Evolutionary conservation across 2,888 invertebrate species (phyloP), one percentile per base, ranked within the genome.

Genomic region (Athalia circularis): DNA sequence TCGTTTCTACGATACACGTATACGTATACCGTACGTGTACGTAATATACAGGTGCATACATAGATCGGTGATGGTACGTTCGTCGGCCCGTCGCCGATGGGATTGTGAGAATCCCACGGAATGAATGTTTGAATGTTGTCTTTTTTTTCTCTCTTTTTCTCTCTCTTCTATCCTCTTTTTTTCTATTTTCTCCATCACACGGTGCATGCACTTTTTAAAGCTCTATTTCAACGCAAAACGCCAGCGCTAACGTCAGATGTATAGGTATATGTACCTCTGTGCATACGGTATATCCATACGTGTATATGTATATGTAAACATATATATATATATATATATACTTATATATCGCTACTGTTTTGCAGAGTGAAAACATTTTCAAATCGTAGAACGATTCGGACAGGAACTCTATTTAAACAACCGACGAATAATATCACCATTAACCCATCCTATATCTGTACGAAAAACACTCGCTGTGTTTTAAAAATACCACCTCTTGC

Each of bases 301-400:
- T 29, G 29, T 2, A 29, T 2, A 29, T 29, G n/a, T n/a, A n/a
- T n/a, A n/a, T n/a, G n/a, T n/a, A n/a, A n/a, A 29, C 29, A 2
- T 29, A 29, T 29, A 2, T 29, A 29, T 29, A 29, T 2, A 2
- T 29, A 29, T 29, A 29, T 2, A 2, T 2, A 29, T 29, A 29
- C 29, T 29, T 29, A 29, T 29, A 29, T 29, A 29, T 29, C 29
- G 29, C 29, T 29, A 29, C 29, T n/a, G 48, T 11, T 65, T 8
- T 65, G 65, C 47, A 65, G 47, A 65, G 65, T 48, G 65, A 65
- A 65, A 65, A 65, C 15, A 65, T 65, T 65, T 65, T 65, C 48
- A 48, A 65, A 65, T 48, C 65, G 29, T 29, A 29, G 29, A 29
- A 29, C 29, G 29, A 29, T 29, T 29, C 29, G 29, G 29, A 29